Percentiles rank a stretch among this genome's conserved stretches.
These are phyloP conservation scores for Phragmatobia fuliginosa DNA, from an alignment of 2,888 invertebrate genomes.

Conservation along the genomic window DNA sequence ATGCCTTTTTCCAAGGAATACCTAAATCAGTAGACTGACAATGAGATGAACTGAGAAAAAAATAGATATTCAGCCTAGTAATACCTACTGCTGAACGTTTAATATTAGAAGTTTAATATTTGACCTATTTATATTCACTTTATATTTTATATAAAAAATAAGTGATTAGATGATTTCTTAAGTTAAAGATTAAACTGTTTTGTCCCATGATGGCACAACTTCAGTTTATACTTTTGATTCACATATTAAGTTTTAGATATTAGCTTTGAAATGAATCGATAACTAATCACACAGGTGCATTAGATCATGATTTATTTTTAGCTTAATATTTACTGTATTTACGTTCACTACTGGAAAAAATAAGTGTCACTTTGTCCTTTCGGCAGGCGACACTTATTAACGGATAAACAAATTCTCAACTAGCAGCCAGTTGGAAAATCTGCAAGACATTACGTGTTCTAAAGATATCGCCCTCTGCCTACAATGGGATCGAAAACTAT, in stretches of 20 bases:
- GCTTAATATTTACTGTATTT: not conserved
- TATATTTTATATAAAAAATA: too few species aligned
- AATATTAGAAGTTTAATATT: too few species aligned
- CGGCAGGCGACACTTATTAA: conserved; percentile 13
- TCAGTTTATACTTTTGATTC: not conserved
- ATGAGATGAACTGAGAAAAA: too few species aligned
- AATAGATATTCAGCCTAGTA: too few species aligned
- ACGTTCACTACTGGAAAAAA: not conserved
- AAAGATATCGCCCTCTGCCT: conserved; percentile 51
- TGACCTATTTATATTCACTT: too few species aligned
- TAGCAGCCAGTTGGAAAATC: conserved; percentile 43
- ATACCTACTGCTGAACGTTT: too few species aligned
- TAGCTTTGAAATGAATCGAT: not conserved
- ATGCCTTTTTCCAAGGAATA: too few species aligned
- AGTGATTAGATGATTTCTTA: too few species aligned
- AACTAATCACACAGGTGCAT: not conserved
- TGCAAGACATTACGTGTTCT: conserved; percentile 40
- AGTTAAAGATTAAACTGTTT: too few species aligned
- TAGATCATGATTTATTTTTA: not conserved
- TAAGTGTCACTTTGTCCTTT: conserved; percentile 16
- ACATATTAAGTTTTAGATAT: not conserved
- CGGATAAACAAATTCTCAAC: conserved; percentile 24
- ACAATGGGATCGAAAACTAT: conserved; percentile 65
- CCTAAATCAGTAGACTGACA: too few species aligned
- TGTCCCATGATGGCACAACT: too few species aligned